A percentile compares a stretch with the other conserved stretches of the same genome.
Evolutionary conservation across 1,140 invertebrate species (phyloP).

Genomic region (Cydia splendana): DNA sequence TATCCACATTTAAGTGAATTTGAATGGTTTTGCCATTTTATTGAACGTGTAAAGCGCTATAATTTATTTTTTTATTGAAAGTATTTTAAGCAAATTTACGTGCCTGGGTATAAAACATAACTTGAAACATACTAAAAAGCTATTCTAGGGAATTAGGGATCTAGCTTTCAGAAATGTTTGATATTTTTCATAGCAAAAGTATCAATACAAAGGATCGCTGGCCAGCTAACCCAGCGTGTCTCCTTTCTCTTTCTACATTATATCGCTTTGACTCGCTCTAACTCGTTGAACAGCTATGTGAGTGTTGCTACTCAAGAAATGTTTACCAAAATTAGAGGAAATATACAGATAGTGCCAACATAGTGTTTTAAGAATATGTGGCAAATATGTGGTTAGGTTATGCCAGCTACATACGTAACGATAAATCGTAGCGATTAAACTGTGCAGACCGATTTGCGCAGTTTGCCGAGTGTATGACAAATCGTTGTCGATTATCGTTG

Average conservation of each 20-base stretch:
- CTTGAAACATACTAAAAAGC: not conserved
- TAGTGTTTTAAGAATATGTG: no score
- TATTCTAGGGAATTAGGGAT: not conserved
- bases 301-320: conserved; percentile 52
- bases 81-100: not conserved
- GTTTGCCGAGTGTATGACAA: no score
- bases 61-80: not conserved
- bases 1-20: not conserved
- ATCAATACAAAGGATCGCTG: conserved; percentile 59
- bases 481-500: no score
- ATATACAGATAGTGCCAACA: not conserved
- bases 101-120: not conserved
- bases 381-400: no score
- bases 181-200: conserved; percentile 41
- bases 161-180: not conserved
- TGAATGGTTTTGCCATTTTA: not conserved
- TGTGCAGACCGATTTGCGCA: no score
- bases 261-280: conserved; percentile 50
- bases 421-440: no score
- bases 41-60: not conserved
- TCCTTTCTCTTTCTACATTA: conserved; percentile 54
- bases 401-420: no score
- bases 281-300: conserved; percentile 37
- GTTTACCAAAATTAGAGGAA: conserved; percentile 7
- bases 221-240: conserved; percentile 64